A percentile compares a stretch with the other conserved stretches of the same genome.
Conservation (phyloP, 2,888 invertebrate species). For the Fragum sueziense region DNA sequence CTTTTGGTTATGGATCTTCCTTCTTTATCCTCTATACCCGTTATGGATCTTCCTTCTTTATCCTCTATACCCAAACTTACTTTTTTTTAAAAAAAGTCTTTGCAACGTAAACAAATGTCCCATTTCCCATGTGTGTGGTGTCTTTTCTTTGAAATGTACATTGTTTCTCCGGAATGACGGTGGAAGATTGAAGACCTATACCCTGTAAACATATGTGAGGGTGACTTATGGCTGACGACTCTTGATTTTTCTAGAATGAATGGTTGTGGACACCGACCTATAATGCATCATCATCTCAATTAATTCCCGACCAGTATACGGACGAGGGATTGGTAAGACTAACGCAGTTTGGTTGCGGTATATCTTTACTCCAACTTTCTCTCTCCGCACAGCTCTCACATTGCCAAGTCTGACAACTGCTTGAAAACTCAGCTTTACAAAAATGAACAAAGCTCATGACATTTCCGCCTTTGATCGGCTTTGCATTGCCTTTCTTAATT, state of each 20-base stretch:
- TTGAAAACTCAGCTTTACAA: not conserved
- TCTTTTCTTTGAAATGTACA: not conserved
- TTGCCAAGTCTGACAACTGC: no score
- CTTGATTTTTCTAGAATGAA: slow-evolving; percentile 76
- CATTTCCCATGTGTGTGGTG: slow-evolving; percentile 4
- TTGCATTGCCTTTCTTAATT: not conserved
- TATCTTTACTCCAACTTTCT: slow-evolving; percentile 26
- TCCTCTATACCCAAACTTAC: no score
- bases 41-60: not conserved
- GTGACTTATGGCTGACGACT: slow-evolving; percentile 58
- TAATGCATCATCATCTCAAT: slow-evolving; percentile 76
- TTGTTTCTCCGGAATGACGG: slow-evolving; percentile 12
- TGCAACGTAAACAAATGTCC: no score
- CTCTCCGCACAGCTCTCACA: slow-evolving; percentile 2
- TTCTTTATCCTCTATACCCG: not conserved
- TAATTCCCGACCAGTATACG: slow-evolving; percentile 79
- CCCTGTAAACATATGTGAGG: slow-evolving; percentile 2
- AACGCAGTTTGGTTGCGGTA: slow-evolving; percentile 64
- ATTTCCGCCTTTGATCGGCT: not conserved
- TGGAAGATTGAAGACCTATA: slow-evolving; percentile 5
- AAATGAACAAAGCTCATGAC: not conserved
- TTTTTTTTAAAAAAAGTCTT: no score
- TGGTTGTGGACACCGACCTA: slow-evolving; percentile 77
- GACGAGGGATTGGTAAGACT: slow-evolving; percentile 79
- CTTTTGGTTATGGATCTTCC: not conserved